Percentiles rank a stretch among this genome's conserved stretches.
Evolutionary conservation across 2,797 vertebrate genomes (phyloP).

Genomic region (Melanotaenia parkinsoni): DNA sequence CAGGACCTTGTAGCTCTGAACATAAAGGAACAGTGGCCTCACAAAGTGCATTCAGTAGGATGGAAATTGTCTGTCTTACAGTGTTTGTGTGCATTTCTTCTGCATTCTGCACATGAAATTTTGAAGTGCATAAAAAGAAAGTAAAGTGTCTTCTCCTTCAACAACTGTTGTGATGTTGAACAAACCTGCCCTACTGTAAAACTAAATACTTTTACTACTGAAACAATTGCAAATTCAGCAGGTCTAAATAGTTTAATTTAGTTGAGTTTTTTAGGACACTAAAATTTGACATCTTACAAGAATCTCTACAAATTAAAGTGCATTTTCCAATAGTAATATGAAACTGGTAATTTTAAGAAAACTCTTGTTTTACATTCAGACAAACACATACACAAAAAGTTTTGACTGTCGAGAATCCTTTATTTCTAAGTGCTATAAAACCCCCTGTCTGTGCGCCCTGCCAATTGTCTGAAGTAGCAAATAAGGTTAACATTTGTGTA

Average conservation of each 20-base stretch:
- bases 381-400: conserved; percentile 6
- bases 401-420: conserved; percentile 16
- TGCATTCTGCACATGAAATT: not conserved
- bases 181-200: conserved; percentile 3
- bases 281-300: not conserved
- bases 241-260: not conserved
- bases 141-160: not conserved
- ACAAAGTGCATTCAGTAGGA: not conserved
- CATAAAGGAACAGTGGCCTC: not conserved
- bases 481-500: conserved; percentile 60
- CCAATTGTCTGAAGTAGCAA: conserved; percentile 52
- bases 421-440: conserved; percentile 34
- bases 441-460: conserved; percentile 21
- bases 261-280: not conserved
- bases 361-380: conserved; percentile 13
- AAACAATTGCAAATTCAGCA: not conserved
- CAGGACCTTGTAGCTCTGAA: not conserved
- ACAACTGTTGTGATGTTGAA: conserved; percentile 9
- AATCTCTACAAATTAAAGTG: conserved; percentile 12
- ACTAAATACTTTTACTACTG: not conserved
- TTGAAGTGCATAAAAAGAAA: not conserved
- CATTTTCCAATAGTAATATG: not conserved
- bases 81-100: not conserved
- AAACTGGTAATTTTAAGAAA: conserved; percentile 14
- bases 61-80: not conserved